Evolutionary conservation across 2,113 vertebrate genomes (phyloP).

Genomic region (Emberiza fucata): DNA sequence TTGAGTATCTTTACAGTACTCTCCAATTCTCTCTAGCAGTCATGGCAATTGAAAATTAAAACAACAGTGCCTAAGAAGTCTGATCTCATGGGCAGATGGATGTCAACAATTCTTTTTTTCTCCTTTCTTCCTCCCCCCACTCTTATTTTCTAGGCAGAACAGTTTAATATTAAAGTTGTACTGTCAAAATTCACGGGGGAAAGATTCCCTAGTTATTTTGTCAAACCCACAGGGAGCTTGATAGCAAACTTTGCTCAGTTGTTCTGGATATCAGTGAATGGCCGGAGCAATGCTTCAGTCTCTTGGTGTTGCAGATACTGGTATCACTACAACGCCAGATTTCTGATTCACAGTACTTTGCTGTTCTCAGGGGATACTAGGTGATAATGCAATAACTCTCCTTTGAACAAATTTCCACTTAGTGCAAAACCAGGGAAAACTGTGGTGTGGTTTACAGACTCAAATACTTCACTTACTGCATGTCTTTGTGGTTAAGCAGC

Average conservation of each 20-base stretch:
- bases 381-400: neutral
- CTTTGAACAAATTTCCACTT: neutral
- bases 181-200: neutral
- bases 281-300: neutral
- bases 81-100: neutral
- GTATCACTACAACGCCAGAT: neutral
- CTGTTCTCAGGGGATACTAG: neutral
- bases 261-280: neutral
- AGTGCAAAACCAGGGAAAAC: neutral
- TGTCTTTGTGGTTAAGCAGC: neutral
- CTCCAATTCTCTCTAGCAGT: neutral
- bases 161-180: neutral
- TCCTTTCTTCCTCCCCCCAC: neutral
- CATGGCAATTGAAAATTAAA: neutral
- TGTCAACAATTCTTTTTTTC: neutral
- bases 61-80: neutral
- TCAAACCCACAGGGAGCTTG: neutral
- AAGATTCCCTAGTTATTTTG: neutral
- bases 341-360: rapidly evolving
- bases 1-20: neutral
- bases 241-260: neutral
- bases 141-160: neutral
- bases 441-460: neutral
- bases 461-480: neutral
- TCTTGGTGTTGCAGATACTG: neutral